Evolutionary conservation across 30 jellyfish, hydroid and myxozoan genomes (phyloP), one percentile per base, ranked within the genome.

Genomic region (Phacellophora camtschatica): DNA sequence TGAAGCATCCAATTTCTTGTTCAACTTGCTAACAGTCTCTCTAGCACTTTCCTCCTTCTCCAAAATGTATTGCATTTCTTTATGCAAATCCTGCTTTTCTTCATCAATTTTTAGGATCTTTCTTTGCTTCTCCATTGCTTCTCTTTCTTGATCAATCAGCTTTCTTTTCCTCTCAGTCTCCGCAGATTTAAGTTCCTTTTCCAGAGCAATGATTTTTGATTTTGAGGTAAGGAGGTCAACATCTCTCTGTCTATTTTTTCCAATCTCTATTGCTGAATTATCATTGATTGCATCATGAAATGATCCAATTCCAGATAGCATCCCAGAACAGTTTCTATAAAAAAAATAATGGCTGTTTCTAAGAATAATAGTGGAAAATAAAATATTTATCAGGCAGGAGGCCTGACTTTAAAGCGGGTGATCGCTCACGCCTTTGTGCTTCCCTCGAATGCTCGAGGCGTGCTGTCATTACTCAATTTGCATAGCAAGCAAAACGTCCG

Each of bases 21-120:
- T 50, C 35, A 64, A 45, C 31, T 71, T 25, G 34, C 46, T 19
- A 4, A 59, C 55, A 39, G 65, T 84, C 37, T 49, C 82, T 37
- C 91, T 48, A 0, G 84, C 91, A 48, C 37, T 25, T 66, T 80
- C 82, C 53, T 80, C 91, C 28, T 80, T 80, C 24, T 80, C 91
- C 77, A 80, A 64, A 33, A 80, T 16, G 36, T 64, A 65, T n/a
- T 80, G 37, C 50, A 80, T 13, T 25, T 80, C 42, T 19, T 65
- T 80, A 6, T 65, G 77, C 33, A 80, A 42, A 24, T 80, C 91
- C 34, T 80, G 77, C 15, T 80, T 63, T 1, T 48, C 82, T 2
- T 64, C 84, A 25, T 66, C 84, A 0, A 34, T 63, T 37, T 80
- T 80, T 49, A 57, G 37, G 61, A 62, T 19, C 30, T 80, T 80